phyloP scores from a whole-genome alignment of 2,888 invertebrate species.

The Noctua pronuba region DNA sequence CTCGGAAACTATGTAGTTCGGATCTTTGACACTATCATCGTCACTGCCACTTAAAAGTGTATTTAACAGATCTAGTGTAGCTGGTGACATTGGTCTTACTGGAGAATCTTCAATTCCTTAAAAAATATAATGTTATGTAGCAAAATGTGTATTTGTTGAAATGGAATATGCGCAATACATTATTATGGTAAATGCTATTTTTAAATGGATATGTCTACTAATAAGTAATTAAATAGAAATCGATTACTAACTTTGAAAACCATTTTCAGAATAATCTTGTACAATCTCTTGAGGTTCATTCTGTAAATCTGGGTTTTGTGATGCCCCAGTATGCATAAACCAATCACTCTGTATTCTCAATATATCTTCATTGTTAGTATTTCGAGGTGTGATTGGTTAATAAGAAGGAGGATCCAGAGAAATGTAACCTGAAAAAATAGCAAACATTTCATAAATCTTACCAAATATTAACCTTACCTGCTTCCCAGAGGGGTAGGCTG shows the following conservation, averaged over 20 bases:
- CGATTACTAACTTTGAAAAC: constrained; percentile 2
- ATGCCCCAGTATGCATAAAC: constrained; percentile 19
- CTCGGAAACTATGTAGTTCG: constrained; percentile 20
- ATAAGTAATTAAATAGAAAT: constrained; percentile 2
- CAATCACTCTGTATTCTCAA: constrained; percentile 16
- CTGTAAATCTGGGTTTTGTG: constrained; percentile 17
- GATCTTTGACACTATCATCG: constrained; percentile 23
- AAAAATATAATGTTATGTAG: constrained; percentile 18
- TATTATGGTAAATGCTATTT: too few species aligned
- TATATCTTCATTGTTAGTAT: constrained; percentile 16
- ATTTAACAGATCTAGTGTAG: constrained; percentile 21
- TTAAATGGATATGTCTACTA: too few species aligned
- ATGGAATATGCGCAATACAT: constrained; percentile 9
- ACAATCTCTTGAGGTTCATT: constrained; percentile 20
- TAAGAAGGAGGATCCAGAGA: constrained; percentile 19
- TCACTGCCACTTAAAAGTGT: constrained; percentile 25
- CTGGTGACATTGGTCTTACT: constrained; percentile 22
- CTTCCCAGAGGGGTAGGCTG: constrained; percentile 15
- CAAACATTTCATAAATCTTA: constrained; percentile 5
- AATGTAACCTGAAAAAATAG: constrained; percentile 6
- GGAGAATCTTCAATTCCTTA: constrained; percentile 29
- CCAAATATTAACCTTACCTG: constrained; percentile 18
- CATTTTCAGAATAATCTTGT: constrained; percentile 16
- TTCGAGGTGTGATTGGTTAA: constrained; percentile 18
- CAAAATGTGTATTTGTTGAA: not conserved